Percentiles rank a stretch among this genome's conserved stretches.
These are phyloP conservation scores for Ammospiza caudacuta DNA, from an alignment of 2,113 vertebrate genomes.

Conservation along the genomic window DNA sequence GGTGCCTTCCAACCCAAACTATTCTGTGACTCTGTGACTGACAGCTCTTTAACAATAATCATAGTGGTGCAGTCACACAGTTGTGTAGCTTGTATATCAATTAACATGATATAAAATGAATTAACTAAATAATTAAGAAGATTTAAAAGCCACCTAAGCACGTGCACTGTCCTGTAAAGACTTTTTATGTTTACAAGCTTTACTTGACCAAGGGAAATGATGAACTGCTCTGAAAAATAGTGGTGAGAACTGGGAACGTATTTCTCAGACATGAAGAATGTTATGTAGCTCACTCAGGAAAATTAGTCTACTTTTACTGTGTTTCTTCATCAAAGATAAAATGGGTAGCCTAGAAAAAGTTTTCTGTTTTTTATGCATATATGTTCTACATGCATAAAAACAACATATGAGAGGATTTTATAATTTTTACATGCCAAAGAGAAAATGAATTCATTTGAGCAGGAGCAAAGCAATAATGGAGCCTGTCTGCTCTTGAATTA, in stretches of 20 bases:
- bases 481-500: not conserved
- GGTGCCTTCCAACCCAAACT: not conserved
- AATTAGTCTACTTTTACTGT: not conserved
- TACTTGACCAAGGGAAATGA: not conserved
- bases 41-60: not conserved
- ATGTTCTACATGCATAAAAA: not conserved
- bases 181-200: not conserved
- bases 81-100: not conserved
- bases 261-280: not conserved
- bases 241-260: not conserved
- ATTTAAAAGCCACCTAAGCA: not conserved
- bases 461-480: not conserved
- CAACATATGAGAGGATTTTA: not conserved
- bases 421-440: constrained; percentile 7
- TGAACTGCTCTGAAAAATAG: not conserved
- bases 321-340: not conserved
- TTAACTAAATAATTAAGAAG: not conserved
- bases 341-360: not conserved
- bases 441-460: constrained; percentile 35
- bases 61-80: not conserved
- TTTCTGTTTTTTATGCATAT: not conserved
- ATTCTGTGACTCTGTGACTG: not conserved
- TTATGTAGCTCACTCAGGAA: not conserved
- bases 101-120: not conserved
- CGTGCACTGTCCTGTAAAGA: not conserved